phyloP scores from a whole-genome alignment of 2,888 invertebrate genomes.

The Rhagonycha fulva region DNA sequence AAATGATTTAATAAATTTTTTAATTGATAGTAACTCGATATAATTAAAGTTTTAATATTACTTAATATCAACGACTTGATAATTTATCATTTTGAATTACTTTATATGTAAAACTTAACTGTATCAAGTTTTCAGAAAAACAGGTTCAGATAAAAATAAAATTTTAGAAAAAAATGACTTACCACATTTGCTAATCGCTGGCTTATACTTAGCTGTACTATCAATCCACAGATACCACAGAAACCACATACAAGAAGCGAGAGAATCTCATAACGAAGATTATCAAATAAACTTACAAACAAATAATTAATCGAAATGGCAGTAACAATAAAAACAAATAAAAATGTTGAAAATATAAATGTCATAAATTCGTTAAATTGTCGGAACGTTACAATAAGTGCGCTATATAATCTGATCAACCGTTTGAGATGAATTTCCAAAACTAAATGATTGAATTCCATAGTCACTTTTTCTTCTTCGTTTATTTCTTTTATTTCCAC shows the following conservation, averaged over 20 bases:
- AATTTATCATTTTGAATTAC: too few relatives aligned
- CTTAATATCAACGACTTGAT: too few relatives aligned
- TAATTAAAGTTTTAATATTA: too few relatives aligned
- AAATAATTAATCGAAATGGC: neutral
- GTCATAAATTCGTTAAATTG: neutral
- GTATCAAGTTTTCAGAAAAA: too few relatives aligned
- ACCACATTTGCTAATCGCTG: neutral
- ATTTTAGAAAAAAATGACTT: neutral
- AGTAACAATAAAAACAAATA: neutral
- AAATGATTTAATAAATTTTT: too few relatives aligned
- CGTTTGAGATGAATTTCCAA: neutral
- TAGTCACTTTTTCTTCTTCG: rapidly evolving
- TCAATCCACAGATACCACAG: neutral
- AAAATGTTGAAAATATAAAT: neutral
- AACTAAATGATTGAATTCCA: neutral
- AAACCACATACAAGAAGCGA: neutral
- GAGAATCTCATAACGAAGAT: neutral
- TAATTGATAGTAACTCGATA: too few relatives aligned
- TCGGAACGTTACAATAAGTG: neutral
- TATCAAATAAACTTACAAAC: neutral
- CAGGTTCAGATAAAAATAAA: too few relatives aligned
- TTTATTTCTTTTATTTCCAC: neutral
- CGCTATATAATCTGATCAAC: neutral
- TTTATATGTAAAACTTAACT: too few relatives aligned
- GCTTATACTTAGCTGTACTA: neutral